These are phyloP conservation scores for Melanotus villosus DNA, from an alignment of 2,888 invertebrate genomes.

Conservation along the genomic window DNA sequence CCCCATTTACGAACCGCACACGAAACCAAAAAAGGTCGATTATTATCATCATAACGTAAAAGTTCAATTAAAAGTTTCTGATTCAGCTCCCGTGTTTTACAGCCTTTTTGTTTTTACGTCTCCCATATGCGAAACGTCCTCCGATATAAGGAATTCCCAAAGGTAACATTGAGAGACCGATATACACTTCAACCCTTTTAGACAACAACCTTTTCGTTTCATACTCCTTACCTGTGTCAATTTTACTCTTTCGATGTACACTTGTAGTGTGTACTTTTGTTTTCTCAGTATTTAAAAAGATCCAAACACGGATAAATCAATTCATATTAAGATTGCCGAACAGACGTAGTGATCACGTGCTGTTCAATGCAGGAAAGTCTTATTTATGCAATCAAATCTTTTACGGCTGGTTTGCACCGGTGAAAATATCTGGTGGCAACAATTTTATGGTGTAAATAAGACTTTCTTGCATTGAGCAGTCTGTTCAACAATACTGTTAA, in stretches of 20 bases:
- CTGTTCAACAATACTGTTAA: too few species aligned
- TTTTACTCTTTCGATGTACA: conserved; percentile 18
- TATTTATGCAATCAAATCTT: too few species aligned
- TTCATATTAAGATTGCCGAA: too few species aligned
- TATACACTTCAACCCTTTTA: conserved; percentile 53
- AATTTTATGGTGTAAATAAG: too few species aligned
- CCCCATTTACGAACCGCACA: not conserved
- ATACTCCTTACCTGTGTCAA: conserved; percentile 27
- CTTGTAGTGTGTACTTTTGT: conserved; percentile 1
- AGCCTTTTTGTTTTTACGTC: conserved; percentile 35
- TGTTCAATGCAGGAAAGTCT: too few species aligned
- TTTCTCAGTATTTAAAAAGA: too few species aligned
- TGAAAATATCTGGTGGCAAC: too few species aligned
- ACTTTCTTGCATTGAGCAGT: too few species aligned
- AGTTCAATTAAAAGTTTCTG: conserved; percentile 32
- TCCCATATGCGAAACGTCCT: conserved; percentile 30
- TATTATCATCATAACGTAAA: conserved; percentile 24
- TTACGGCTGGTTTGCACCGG: too few species aligned
- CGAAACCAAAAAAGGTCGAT: conserved; percentile 12
- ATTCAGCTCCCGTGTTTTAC: conserved; percentile 23
- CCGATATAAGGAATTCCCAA: conserved; percentile 41
- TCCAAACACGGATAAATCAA: too few species aligned
- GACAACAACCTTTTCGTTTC: conserved; percentile 52
- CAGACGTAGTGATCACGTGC: too few species aligned
- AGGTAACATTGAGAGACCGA: conserved; percentile 46